Percentiles rank a stretch among this genome's conserved stretches.
These are phyloP conservation scores for Rhingia rostrata DNA, from an alignment of 2,888 invertebrate species.

Conservation along the genomic window DNA sequence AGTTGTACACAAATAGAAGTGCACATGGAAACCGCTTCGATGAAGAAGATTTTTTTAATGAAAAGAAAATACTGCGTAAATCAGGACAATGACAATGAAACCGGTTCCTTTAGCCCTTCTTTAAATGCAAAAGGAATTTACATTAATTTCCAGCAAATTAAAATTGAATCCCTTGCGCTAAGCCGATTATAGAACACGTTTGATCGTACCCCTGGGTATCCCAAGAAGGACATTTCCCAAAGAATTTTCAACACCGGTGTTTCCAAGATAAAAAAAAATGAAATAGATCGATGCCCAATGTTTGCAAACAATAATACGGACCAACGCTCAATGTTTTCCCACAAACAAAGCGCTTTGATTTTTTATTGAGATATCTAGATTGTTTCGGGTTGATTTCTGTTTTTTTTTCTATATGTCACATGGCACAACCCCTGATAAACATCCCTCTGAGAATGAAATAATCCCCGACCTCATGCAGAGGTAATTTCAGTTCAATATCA, in stretches of 20 bases:
- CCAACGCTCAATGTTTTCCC: slow-evolving; percentile 24
- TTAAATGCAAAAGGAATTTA: slow-evolving; percentile 55
- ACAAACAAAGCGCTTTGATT: slow-evolving; percentile 56
- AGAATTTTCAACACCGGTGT: neutral
- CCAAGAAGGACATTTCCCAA: slow-evolving; percentile 12
- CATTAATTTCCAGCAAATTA: slow-evolving; percentile 71
- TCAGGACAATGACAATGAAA: slow-evolving; percentile 21
- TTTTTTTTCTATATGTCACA: slow-evolving; percentile 24
- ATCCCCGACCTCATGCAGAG: slow-evolving; percentile 72
- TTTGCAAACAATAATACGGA: slow-evolving; percentile 65
- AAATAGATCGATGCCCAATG: slow-evolving; percentile 60
- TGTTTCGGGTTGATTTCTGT: neutral
- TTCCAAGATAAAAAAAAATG: neutral
- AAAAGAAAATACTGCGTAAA: slow-evolving; percentile 59
- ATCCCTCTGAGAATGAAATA: slow-evolving; percentile 59
- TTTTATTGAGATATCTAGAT: slow-evolving; percentile 65
- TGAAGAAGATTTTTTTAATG: slow-evolving; percentile 28
- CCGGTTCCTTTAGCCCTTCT: slow-evolving; percentile 38
- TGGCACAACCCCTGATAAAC: slow-evolving; percentile 54
- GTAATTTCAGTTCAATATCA: slow-evolving; percentile 71
- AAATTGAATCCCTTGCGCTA: slow-evolving; percentile 59
- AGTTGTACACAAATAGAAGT: slow-evolving; percentile 4
- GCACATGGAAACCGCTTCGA: slow-evolving; percentile 6
- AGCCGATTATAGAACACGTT: slow-evolving; percentile 66
- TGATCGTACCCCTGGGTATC: slow-evolving; percentile 3